A percentile compares a stretch with the other conserved stretches of the same genome.
Conservation (phyloP, 1,140 invertebrate species). For the Drosophila sucinea region DNA sequence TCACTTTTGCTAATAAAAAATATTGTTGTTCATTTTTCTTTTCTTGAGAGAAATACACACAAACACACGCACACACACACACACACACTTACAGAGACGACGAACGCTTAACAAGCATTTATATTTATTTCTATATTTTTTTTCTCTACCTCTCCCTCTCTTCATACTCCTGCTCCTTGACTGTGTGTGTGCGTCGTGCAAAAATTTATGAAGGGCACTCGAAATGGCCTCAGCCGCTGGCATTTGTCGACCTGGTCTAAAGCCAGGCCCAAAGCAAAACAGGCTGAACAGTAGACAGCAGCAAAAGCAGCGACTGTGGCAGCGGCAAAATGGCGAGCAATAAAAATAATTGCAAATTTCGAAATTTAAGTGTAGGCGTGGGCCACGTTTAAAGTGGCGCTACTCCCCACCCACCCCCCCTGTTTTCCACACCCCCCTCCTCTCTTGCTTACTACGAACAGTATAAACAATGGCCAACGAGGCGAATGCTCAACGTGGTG, state of each 20-base stretch:
- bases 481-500: conserved; percentile 71
- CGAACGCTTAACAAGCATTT: conserved; percentile 61
- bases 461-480: conserved; percentile 67
- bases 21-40: conserved; percentile 12
- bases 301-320: conserved; percentile 19
- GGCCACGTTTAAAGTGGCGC: conserved; percentile 63
- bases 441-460: conserved; percentile 21
- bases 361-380: conserved; percentile 76
- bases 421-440: not conserved
- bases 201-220: conserved; percentile 71
- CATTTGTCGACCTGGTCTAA: conserved; percentile 33
- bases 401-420: not conserved
- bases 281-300: conserved; percentile 23
- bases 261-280: conserved; percentile 15
- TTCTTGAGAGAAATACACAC: conserved; percentile 3
- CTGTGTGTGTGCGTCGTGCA: conserved; percentile 25
- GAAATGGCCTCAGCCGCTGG: conserved; percentile 41
- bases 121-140: conserved; percentile 52
- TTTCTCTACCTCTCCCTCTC: conserved; percentile 26
- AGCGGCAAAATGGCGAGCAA: conserved; percentile 71
- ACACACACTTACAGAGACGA: conserved; percentile 10
- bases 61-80: conserved; percentile 9
- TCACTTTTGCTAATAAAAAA: conserved; percentile 10
- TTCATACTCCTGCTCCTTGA: not conserved
- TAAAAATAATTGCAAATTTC: conserved; percentile 81